These are phyloP conservation scores for Cantharis lateralis DNA, from an alignment of 2,888 invertebrate species.

Conservation along the genomic window DNA sequence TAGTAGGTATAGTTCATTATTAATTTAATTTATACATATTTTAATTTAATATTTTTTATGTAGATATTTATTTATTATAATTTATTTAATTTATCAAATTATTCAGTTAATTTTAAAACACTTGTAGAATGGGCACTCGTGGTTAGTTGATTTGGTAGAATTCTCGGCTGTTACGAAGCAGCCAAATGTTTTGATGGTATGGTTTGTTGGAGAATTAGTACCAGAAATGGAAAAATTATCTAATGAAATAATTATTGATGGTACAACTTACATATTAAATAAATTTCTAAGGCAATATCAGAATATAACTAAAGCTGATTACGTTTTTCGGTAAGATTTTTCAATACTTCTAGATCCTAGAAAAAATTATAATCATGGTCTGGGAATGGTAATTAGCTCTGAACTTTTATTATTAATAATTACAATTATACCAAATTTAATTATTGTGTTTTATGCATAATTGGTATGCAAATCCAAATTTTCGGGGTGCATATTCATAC, in stretches of 20 bases:
- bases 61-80: too few species aligned
- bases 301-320: slow-evolving; percentile 52
- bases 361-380: too few species aligned
- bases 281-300: slow-evolving; percentile 50
- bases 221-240: slow-evolving; percentile 62
- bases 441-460: slow-evolving; percentile 19
- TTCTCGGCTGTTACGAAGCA: not conserved
- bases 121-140: slow-evolving; percentile 3
- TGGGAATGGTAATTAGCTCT: too few species aligned
- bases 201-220: slow-evolving; percentile 66
- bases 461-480: slow-evolving; percentile 69
- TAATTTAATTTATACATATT: too few species aligned
- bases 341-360: not conserved
- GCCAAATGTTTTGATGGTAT: slow-evolving; percentile 63
- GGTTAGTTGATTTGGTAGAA: not conserved
- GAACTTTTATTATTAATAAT: too few species aligned
- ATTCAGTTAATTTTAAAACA: not conserved
- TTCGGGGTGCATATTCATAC: slow-evolving; percentile 71
- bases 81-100: too few species aligned
- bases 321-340: not conserved
- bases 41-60: too few species aligned
- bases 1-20: too few species aligned
- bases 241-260: slow-evolving; percentile 57
- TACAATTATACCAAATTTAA: too few species aligned
- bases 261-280: slow-evolving; percentile 55